These are phyloP conservation scores for Drosophila ercepeae DNA, from an alignment of 1,140 invertebrate genomes.

Conservation along the genomic window DNA sequence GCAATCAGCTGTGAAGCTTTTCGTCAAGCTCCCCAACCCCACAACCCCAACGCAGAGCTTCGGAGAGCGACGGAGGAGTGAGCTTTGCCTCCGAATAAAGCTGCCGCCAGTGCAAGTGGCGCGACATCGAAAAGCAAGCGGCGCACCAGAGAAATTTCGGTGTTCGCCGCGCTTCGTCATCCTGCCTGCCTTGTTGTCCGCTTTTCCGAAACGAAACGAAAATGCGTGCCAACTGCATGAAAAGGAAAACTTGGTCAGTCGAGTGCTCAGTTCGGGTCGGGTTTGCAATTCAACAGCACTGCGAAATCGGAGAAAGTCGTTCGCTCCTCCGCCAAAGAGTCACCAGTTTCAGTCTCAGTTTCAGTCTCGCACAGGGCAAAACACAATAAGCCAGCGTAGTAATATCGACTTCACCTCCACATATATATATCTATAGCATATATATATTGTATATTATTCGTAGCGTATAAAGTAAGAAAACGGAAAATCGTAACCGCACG, in stretches of 20 bases:
- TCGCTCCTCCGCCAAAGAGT: constrained; percentile 20
- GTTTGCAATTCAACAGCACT: constrained; percentile 82
- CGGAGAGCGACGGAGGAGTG: constrained; percentile 25
- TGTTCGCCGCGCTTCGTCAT: constrained; percentile 41
- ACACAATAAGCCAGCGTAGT: constrained; percentile 56
- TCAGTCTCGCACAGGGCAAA: constrained; percentile 25
- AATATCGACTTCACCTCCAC: constrained; percentile 48
- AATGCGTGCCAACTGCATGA: constrained; percentile 70
- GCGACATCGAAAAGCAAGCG: constrained; percentile 68
- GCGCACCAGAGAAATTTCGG: constrained; percentile 52
- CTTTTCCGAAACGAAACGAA: constrained; percentile 37
- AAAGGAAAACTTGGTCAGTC: constrained; percentile 79
- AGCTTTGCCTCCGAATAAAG: constrained; percentile 60
- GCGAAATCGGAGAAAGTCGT: constrained; percentile 55
- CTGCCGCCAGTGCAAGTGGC: constrained; percentile 5
- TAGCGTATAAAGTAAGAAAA: constrained; percentile 19
- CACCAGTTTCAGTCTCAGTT: constrained; percentile 2
- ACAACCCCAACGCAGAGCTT: constrained; percentile 14
- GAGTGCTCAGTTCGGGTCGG: constrained; percentile 80
- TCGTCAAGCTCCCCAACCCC: constrained; percentile 20
- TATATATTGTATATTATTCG: constrained; percentile 2
- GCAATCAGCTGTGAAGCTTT: constrained; percentile 50
- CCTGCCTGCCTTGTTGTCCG: constrained; percentile 39
- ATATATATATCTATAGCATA: constrained; percentile 33
- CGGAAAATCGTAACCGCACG: constrained; percentile 14